Evolutionary conservation across 1,140 invertebrate genomes (phyloP).

Genomic region (Atta colombica): DNA sequence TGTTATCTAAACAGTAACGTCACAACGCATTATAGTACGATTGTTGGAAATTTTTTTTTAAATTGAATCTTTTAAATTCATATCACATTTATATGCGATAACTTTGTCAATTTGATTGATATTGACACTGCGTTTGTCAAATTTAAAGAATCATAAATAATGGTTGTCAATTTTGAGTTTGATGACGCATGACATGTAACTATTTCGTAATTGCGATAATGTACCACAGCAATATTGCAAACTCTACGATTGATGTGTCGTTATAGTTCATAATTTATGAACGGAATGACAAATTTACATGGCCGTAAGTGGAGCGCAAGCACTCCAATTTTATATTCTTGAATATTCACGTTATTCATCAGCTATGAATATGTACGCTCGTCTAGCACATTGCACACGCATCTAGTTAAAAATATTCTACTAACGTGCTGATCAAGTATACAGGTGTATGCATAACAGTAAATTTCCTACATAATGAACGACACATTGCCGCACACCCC

Average conservation of each 20-base stretch:
- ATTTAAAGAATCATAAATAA: conserved; percentile 10
- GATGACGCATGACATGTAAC: not conserved
- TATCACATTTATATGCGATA: not conserved
- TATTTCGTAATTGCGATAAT: conserved; percentile 48
- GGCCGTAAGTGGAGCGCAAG: conserved; percentile 45
- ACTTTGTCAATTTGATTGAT: not conserved
- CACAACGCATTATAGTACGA: not conserved
- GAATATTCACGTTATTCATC: conserved; percentile 62
- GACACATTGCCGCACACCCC: not conserved
- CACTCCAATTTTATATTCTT: conserved; percentile 62
- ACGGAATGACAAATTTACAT: conserved; percentile 53
- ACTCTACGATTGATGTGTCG: conserved; percentile 26
- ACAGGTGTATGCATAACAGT: conserved; percentile 17
- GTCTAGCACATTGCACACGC: conserved; percentile 41
- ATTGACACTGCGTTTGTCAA: not conserved
- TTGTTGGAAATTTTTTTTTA: no score
- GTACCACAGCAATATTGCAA: conserved; percentile 17
- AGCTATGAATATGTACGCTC: conserved; percentile 53
- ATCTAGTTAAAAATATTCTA: conserved; percentile 53
- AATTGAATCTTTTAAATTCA: not conserved
- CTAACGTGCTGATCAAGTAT: conserved; percentile 25
- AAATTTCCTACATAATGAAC: conserved; percentile 56
- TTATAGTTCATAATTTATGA: conserved; percentile 23
- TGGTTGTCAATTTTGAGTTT: not conserved
- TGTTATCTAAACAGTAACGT: conserved; percentile 1